Base-by-base conservation (phyloP, 2,113 vertebrate species). In the Propithecus coquereli region DNA sequence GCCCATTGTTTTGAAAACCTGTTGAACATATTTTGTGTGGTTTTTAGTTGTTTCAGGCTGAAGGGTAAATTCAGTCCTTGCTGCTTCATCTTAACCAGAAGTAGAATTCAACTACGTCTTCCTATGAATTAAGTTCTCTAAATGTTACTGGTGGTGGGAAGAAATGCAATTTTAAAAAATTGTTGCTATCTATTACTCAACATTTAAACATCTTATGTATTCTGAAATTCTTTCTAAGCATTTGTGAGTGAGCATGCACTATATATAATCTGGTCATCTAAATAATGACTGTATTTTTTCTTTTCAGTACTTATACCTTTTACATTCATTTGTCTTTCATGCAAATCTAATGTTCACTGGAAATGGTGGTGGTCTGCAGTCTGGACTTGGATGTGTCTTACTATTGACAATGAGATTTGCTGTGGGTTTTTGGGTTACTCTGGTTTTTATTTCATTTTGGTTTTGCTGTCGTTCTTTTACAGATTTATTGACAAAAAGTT, bases 191-290 rank as follows among this genome's bases (percentile, higher is more conserved):
- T 50, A 8, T 27, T 27, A 18, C 14, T 70, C 32, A 52, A 63
- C n/a, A 7, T 11, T 20, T 20, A 17, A 40, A 25, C 43, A 32
- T 32, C 9, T 40, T 50, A 1, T 0, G 40, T 14, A 52, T 45
- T 34, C 27, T 30, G 5, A 12, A 74, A 47, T 2, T 54, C 1
- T 3, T 23, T 13, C 34, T 7, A 34, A 47, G 37, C 20, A 9
- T n/a, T 22, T 0, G 0, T 30, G 34, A 11, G 16, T 34, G 32
- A 1, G 3, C 7, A 5, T 14, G 1, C 16, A 6, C 0, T 5
- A 11, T 12, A 4, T 40, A 16, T 37, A 40, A 40, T 1, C 59
- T 54, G 45, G 8, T 20, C 79, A 32, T 17, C 43, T 17, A 47
- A 52, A 85, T 17, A 54, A 23, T 1, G 43, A 8, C 32, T 9